Evolutionary conservation across 1,140 invertebrate species (phyloP).

Genomic region (Cydia splendana): DNA sequence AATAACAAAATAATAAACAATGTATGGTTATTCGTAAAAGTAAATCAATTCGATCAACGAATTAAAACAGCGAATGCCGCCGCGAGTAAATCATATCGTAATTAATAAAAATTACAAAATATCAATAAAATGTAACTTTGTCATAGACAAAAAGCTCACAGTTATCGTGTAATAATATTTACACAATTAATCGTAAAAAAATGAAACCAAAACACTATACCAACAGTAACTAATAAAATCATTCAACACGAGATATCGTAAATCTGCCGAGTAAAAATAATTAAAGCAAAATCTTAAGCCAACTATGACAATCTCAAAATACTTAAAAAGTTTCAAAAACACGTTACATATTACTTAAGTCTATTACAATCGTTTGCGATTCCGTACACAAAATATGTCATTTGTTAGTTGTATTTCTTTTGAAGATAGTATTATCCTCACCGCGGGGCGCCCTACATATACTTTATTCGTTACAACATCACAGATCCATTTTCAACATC

Average conservation of each 20-base stretch:
- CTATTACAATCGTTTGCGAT: conserved; percentile 46
- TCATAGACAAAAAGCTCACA: conserved; percentile 39
- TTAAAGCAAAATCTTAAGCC: conserved; percentile 69
- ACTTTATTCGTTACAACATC: conserved; percentile 67
- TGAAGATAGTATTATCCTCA: conserved; percentile 33
- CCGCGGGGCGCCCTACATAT: conserved; percentile 45
- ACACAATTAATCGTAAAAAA: conserved; percentile 51
- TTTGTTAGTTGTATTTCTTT: conserved; percentile 56
- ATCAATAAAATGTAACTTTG: conserved; percentile 34
- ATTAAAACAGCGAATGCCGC: not conserved
- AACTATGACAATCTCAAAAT: conserved; percentile 69
- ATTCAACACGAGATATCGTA: conserved; percentile 61
- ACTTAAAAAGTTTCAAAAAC: conserved; percentile 53
- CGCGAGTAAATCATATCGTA: not conserved
- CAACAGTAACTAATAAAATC: conserved; percentile 56
- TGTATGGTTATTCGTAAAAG: conserved; percentile 43
- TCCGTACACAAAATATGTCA: conserved; percentile 77
- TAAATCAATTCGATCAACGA: conserved; percentile 19
- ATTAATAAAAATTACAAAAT: not conserved
- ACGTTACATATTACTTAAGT: conserved; percentile 50
- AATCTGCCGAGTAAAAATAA: conserved; percentile 67
- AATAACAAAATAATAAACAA: conserved; percentile 45
- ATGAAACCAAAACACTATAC: conserved; percentile 59
- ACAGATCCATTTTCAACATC: conserved; percentile 65
- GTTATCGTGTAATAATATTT: conserved; percentile 39